These are phyloP conservation scores for Takifugu ocellatus DNA, from an alignment of 2,797 vertebrate genomes.

Conservation along the genomic window DNA sequence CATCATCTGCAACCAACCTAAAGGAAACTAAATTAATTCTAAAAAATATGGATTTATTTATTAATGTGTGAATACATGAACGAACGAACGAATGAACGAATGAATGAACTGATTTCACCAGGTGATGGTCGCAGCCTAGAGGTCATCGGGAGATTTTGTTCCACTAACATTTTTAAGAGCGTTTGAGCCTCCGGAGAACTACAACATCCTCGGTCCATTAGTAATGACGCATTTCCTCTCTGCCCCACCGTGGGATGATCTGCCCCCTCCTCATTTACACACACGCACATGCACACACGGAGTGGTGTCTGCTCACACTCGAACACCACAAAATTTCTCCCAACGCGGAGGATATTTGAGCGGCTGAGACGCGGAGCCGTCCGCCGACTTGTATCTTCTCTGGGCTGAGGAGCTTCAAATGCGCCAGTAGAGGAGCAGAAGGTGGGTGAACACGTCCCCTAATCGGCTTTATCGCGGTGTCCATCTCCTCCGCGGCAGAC, in stretches of 20 bases:
- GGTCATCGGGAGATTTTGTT: too few relatives aligned
- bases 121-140: too few relatives aligned
- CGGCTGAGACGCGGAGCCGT: constrained; percentile 55
- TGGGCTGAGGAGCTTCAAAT: constrained; percentile 54
- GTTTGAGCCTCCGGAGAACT: constrained; percentile 39
- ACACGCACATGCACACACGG: constrained; percentile 13
- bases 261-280: constrained; percentile 29
- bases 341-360: constrained; percentile 58
- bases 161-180: too few relatives aligned
- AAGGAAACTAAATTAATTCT: too few relatives aligned
- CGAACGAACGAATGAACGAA: too few relatives aligned
- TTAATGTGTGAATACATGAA: too few relatives aligned
- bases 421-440: constrained; percentile 64
- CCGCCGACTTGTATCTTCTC: constrained; percentile 59
- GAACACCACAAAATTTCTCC: constrained; percentile 57
- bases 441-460: constrained; percentile 57
- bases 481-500: constrained; percentile 32
- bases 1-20: too few relatives aligned
- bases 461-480: constrained; percentile 43
- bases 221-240: constrained; percentile 77
- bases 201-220: constrained; percentile 60
- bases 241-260: constrained; percentile 43
- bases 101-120: too few relatives aligned
- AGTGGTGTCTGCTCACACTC: constrained; percentile 11
- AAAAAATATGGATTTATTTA: too few relatives aligned